These are phyloP conservation scores for Neuroscelio doddi DNA, from an alignment of 2,888 invertebrate genomes.

Conservation along the genomic window DNA sequence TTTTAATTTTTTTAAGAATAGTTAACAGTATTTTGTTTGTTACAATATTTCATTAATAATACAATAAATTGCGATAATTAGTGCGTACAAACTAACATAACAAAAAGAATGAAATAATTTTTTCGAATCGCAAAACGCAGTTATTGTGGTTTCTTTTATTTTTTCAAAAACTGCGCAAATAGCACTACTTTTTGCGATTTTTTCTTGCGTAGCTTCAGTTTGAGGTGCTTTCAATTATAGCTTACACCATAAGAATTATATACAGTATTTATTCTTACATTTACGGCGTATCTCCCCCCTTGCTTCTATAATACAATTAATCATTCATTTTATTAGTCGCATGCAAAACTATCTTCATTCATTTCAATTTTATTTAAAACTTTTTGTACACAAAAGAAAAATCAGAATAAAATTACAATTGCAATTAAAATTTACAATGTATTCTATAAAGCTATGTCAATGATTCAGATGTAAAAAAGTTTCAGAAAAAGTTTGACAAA, in stretches of 20 bases:
- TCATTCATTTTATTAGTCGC: constrained; percentile 29
- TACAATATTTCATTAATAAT: constrained; percentile 70
- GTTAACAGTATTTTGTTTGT: constrained; percentile 71
- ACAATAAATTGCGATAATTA: constrained; percentile 70
- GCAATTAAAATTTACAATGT: no score
- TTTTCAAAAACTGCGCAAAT: constrained; percentile 34
- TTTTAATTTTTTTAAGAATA: constrained; percentile 71
- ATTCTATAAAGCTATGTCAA: not conserved
- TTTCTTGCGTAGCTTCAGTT: constrained; percentile 24
- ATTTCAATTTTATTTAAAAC: constrained; percentile 9
- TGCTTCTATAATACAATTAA: constrained; percentile 64
- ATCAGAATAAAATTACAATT: no score
- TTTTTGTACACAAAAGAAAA: no score
- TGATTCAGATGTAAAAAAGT: no score
- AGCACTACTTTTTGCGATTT: constrained; percentile 36
- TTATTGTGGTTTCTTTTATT: constrained; percentile 10
- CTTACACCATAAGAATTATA: constrained; percentile 67
- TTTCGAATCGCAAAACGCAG: constrained; percentile 44
- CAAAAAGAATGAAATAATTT: constrained; percentile 57
- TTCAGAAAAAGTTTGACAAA: constrained; percentile 6
- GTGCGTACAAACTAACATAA: constrained; percentile 68
- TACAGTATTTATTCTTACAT: constrained; percentile 66
- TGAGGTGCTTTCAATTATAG: constrained; percentile 57
- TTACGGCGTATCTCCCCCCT: constrained; percentile 59
- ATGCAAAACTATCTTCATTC: constrained; percentile 28